A percentile compares a stretch with the other conserved stretches of the same genome.
Conservation (phyloP, 2,888 invertebrate genomes). For the Druceiella hillmani region DNA sequence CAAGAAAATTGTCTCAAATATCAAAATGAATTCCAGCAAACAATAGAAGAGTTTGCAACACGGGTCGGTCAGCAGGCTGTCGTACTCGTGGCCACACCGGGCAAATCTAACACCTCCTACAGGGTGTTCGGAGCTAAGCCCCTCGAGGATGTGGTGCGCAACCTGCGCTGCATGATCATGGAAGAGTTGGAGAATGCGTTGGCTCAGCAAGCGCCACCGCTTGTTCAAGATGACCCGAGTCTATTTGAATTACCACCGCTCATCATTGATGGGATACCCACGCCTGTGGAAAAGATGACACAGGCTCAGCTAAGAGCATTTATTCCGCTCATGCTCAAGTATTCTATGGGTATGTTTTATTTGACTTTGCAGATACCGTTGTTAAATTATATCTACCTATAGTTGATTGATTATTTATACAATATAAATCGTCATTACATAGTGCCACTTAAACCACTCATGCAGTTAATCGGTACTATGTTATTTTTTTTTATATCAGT, state of each 20-base stretch:
- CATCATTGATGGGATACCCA: constrained; percentile 96
- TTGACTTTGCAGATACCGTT: no score
- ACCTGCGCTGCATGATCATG: constrained; percentile 87
- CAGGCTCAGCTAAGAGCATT: constrained; percentile 95
- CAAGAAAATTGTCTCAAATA: no score
- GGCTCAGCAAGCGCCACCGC: constrained; percentile 66
- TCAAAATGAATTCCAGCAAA: constrained; percentile 64
- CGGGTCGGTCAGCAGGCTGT: constrained; percentile 96
- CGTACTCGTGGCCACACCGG: constrained; percentile 92
- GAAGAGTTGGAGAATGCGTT: constrained; percentile 90
- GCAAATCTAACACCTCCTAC: constrained; percentile 93
- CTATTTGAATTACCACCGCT: constrained; percentile 93
- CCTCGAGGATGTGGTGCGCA: constrained; percentile 91
- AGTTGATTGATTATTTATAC: no score
- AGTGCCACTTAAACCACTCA: no score
- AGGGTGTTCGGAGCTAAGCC: constrained; percentile 97
- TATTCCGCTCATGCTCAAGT: constrained; percentile 96
- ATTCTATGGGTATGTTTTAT: constrained; percentile 90
- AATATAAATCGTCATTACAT: no score
- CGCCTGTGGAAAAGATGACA: constrained; percentile 98
- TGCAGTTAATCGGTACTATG: no score
- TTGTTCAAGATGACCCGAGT: constrained; percentile 79
- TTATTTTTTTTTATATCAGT: no score
- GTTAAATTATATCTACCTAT: no score
- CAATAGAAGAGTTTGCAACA: constrained; percentile 95